A percentile compares a stretch with the other conserved stretches of the same genome.
Conservation (phyloP, 92 coral and sea anemone genomes). For the Pocillopora grandis region DNA sequence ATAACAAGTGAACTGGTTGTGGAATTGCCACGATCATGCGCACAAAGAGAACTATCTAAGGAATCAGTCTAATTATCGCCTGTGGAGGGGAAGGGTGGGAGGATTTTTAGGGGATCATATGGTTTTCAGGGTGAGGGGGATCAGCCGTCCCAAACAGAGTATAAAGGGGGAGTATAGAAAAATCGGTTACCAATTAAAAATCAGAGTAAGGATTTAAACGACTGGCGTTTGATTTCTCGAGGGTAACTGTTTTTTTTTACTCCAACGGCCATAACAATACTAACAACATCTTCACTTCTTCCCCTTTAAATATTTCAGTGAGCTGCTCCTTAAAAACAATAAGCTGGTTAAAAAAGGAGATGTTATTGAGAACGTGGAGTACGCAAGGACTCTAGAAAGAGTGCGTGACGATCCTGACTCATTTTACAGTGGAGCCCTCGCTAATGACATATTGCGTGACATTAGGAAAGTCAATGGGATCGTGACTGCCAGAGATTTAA, state of each 20-base stretch:
- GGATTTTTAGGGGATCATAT: no score
- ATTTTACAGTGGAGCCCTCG: constrained; percentile 74
- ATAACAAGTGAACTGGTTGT: no score
- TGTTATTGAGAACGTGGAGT: constrained; percentile 56
- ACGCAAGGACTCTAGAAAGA: constrained; percentile 68
- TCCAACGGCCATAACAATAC: no score
- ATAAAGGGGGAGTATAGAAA: no score
- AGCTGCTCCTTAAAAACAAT: constrained; percentile 54
- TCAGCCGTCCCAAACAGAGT: no score
- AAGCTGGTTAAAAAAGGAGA: constrained; percentile 43
- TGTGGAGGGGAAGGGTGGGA: no score
- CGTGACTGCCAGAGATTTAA: constrained; percentile 63
- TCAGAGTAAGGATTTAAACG: not conserved
- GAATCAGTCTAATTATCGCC: no score
- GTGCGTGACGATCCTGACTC: constrained; percentile 72
- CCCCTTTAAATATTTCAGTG: constrained; percentile 33
- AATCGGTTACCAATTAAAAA: no score
- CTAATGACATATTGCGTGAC: constrained; percentile 62
- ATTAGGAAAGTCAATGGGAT: constrained; percentile 41
- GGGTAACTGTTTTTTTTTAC: not conserved
- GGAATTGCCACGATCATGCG: no score
- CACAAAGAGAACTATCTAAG: no score
- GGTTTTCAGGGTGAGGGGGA: no score
- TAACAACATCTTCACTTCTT: not conserved
- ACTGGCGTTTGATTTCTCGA: not conserved